Evolutionary conservation across 2,888 invertebrate species (phyloP), one percentile per base, ranked within the genome.

Genomic region (Microplitis deprimator): DNA sequence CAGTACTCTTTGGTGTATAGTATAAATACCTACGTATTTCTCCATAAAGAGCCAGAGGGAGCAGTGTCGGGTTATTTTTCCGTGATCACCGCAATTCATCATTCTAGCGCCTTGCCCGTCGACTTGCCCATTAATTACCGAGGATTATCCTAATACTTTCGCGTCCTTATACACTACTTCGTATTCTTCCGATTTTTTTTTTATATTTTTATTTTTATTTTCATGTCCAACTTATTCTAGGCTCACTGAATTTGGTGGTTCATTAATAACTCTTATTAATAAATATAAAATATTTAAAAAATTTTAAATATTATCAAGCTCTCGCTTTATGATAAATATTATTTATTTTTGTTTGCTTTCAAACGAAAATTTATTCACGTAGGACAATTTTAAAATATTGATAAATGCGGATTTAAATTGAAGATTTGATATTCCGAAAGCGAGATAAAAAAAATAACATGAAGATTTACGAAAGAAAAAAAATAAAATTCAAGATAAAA

Each of bases 31-130:
- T 41, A 41, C 62, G 74, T 61, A 68, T 75, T 62, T 78, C 59
- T 65, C 40, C 13, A n/a, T 10, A 60, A 39, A 50, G 29, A 20
- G 62, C 59, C 50, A 17, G 50, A 41, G 16, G 73, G 59, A 41
- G 1, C 62, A 62, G 62, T 72, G 17, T 38, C 62, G 50, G 62
- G 74, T 40, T 75, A 78, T 75, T 74, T 75, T 70, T 77, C 59
- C 59, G 68, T 75, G 71, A 78, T 75, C 76, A 75, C 79, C 73
- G 78, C 73, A 78, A 82, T 82, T 81, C 81, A 82, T 82, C 81
- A 81, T 81, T 80, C 78, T 78, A 78, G 81, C 81, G 80, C 81
- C 82, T 79, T 77, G 75, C 68, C 79, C 79, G 79, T 79, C 81
- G 76, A 75, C 71, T 78, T 76, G 74, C 74, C 64, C 81, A 79